Base-by-base conservation (phyloP, 1,140 invertebrate genomes). In the Neelides sp. region DNA sequence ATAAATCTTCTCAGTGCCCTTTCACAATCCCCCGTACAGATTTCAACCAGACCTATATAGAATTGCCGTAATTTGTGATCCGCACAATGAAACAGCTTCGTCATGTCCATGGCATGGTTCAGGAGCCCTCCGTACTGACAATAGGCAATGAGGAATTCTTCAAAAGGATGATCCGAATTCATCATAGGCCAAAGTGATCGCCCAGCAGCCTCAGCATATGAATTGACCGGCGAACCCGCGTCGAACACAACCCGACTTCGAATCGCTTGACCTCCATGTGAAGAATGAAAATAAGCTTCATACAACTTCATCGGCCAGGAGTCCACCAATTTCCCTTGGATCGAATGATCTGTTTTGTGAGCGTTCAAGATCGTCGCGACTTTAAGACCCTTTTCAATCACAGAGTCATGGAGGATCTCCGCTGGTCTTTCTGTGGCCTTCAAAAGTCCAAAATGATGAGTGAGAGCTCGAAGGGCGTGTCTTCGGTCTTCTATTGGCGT, bases 141-240 rank as follows among this genome's bases (percentile, higher is more conserved):
- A 1, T 48, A 24, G 3, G 50, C 47, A 35, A 61, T 55, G n/a
- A 57, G 32, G 34, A 57, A 61, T 23, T 61, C 58, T 48, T 61
- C 58, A 34, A 61, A 52, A 0, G 58, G 58, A 39, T 52, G 55
- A 15, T 51, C 54, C 8, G 24, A 32, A 23, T 24, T 35, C 34
- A 23, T 61, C 50, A 46, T 48, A 26, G 50, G 52, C 49, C 50
- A 61, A 37, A 55, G 41, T 4, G 54, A 17, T 40, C 34, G 36
- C 5, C 54, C 58, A 13, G 54, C 49, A 2, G 58, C 58, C 19
- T 60, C 58, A n/a, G 58, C 45, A 28, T 41, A 55, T 4, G 54
- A 45, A 12, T 57, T 15, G 30, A 57, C 34, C 8, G 23, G 23
- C 3, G 52, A 51, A 13, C 52, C 45, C 36, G 39, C 48, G n/a